Evolutionary conservation across 1,140 invertebrate species (phyloP), one percentile per base, ranked within the genome.

Genomic region (Ostrea edulis): DNA sequence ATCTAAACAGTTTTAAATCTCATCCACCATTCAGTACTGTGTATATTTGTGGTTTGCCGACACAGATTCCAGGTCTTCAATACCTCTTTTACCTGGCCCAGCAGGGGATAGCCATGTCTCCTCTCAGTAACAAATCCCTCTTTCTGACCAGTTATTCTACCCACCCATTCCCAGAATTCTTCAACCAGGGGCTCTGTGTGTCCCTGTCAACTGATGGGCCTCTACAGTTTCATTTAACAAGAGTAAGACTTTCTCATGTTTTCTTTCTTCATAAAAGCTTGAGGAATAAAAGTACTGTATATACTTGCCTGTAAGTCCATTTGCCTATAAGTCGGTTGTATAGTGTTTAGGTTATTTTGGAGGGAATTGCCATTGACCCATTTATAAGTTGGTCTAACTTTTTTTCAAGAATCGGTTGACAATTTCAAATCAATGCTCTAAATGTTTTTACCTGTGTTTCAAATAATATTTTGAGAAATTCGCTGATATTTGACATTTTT

Each of bases 21-120:
- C 55, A 58, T 20, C 14, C 17, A 14, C 20, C 14, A 58, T 20
- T 20, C 55, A 58, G 55, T 58, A 58, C 20, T 58, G 3, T 58
- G 14, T 58, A 20, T 58, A 52, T 52, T 82, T 51, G 11, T 82
- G 14, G 11, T 82, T 53, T 52, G 44, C 9, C 8, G n/a, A 52
- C 9, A 82, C 51, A 82, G 81, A 0, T 52, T 7, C 44, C 81
- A 52, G 52, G 22, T 44, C 29, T 82, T 0, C 81, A 82, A 22
- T 82, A 82, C 9, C 81, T 82, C 11, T 82, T 20, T 14, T 82
- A 52, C 52, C 81, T 82, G 52, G 14, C 81, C 35, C 81, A 82
- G 81, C 44, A 52, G 44, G 81, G 81, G 44, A 82, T 82, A 82
- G 81, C 81, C 52, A 82, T 82, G 81, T 82, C 81, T 44, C 81